Evolutionary conservation across 2,888 invertebrate species (phyloP), one percentile per base, ranked within the genome.

Genomic region (Sceliomorpha sp.): DNA sequence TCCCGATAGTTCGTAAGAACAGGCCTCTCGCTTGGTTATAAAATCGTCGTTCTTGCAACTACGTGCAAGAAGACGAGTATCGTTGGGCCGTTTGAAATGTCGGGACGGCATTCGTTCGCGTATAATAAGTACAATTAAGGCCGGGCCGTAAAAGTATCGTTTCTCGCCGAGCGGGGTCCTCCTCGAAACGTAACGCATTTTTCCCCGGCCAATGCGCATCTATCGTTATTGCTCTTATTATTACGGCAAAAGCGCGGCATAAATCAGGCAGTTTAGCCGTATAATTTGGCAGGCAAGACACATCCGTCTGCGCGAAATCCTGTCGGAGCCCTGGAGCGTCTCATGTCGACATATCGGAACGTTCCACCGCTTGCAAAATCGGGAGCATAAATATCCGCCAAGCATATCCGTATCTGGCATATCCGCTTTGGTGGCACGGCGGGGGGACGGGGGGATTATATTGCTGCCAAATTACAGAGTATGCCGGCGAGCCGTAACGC

Each of bases 381-480:
- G 64, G 74, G 70, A 71, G 62, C 84, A 84, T 87, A 86, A 87
- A 86, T 86, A 85, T 86, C 78, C 80, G 56, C 72, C 72, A 76
- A 77, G 77, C 75, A 78, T 73, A 72, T 58, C 59, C 32, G 29
- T 58, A 24, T 32, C 26, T 42, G 48, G 58, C 55, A 55, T n/a
- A n/a, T 53, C 36, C 45, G 39, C 59, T 27, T 9, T 31, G 20
- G 40, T 8, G 7, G 39, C 31, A 34, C 31, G 20, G 13, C 34
- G 12, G 31, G 27, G 53, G 56, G 50, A 53, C 70, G 76, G 70
- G 74, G 77, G 74, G 76, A 77, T 86, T 85, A 84, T 82, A 84
- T 76, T 81, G 86, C 84, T 83, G 85, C 81, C 84, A 88, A 88
- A 88, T 87, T 87, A 86, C 85, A 87, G 85, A 59, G 64, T 59